Base-by-base conservation (phyloP, 2,888 invertebrate species). In the Mallateleia sp. region DNA sequence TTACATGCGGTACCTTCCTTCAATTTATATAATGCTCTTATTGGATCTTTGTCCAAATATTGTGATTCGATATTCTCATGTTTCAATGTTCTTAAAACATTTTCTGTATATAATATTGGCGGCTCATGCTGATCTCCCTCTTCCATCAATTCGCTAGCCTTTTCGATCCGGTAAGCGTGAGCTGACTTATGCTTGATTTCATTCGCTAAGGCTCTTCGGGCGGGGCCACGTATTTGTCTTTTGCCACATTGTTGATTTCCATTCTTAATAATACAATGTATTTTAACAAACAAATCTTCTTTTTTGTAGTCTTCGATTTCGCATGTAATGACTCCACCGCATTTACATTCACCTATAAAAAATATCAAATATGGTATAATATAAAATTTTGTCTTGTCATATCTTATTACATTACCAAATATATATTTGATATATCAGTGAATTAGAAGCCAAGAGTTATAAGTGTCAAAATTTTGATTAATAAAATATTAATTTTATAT, bases 241-340 rank as follows among this genome's bases (percentile, higher is more conserved):
- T 83, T 83, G 0, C 83, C 83, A 71, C 71, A 77, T 11, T 64
- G 32, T 24, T 32, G n/a, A 56, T 15, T 6, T 52, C 83, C n/a
- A 8, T 60, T 60, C 22, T 34, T 42, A 6, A 56, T 34, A 4
- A 4, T 14, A 28, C 83, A 83, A 4, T n/a, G 11, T 9, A 77
- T 78, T 64, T 78, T 77, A 22, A 64, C 47, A 7, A 72, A 52
- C 18, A 56, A 18, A 7, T 78, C 64, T 14, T 71, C 14, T 1
- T 60, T 45, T 8, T 20, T n/a, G 22, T 54, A 54, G 38, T 69
- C 54, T 28, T 54, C 11, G 20, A 83, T 71, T 14, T 28, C 7
- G 22, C 54, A 52, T 11, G 18, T n/a, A 5, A 83, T 3, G 8
- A 9, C 24, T 8, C 56, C 62, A n/a, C 77, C 77, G 45, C 83